Evolutionary conservation across 2,888 invertebrate species (phyloP).

Genomic region (Trichogramma dendrolimi): DNA sequence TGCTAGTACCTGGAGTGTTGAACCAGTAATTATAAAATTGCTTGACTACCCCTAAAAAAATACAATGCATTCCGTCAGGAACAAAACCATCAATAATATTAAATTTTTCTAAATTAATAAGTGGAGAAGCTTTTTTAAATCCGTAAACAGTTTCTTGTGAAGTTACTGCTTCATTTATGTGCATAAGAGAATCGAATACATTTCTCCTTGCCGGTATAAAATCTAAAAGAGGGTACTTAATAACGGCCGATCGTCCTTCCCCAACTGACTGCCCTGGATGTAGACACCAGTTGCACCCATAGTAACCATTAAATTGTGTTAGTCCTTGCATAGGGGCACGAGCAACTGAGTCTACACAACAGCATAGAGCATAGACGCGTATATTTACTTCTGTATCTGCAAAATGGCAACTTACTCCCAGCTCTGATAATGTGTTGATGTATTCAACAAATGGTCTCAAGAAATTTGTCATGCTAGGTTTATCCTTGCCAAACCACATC

Average conservation of each 20-base stretch:
- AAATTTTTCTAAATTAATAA: not conserved
- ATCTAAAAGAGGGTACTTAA: not conserved
- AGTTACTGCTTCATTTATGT: not conserved
- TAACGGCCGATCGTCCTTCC: not conserved
- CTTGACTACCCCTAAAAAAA: not conserved
- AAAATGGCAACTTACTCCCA: no score
- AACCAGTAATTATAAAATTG: conserved; percentile 1
- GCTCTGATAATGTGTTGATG: no score
- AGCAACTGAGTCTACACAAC: no score
- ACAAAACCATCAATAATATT: conserved; percentile 1
- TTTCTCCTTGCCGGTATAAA: not conserved
- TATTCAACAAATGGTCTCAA: no score
- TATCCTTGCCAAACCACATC: no score
- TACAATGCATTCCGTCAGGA: not conserved
- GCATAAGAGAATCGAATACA: not conserved
- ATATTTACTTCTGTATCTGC: no score
- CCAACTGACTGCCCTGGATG: not conserved
- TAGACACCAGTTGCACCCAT: conserved; percentile 5
- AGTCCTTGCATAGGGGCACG: conserved; percentile 4
- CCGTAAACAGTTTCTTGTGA: not conserved
- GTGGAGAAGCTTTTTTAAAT: not conserved
- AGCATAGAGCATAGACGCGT: no score
- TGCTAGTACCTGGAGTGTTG: no score
- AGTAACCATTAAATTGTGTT: not conserved
- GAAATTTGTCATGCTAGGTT: no score